Conservation (phyloP, 2,113 vertebrate species). For the Proteles cristata region DNA sequence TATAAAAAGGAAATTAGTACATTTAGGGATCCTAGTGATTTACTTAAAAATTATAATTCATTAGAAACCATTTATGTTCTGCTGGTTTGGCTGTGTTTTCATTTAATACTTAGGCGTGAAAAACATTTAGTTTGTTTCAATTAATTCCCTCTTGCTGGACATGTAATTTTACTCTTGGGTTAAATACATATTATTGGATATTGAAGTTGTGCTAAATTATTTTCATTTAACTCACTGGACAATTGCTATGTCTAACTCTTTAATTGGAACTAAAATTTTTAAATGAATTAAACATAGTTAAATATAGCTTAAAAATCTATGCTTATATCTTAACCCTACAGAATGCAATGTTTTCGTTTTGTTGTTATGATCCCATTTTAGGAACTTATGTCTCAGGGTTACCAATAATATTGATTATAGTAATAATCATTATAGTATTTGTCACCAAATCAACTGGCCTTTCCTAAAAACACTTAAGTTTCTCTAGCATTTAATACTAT, state of each 20-base stretch:
- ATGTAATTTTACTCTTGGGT: constrained; percentile 53
- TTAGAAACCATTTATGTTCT: constrained; percentile 48
- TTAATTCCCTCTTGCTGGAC: constrained; percentile 47
- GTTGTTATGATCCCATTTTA: constrained; percentile 9
- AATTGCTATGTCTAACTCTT: not conserved
- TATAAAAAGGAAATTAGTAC: not conserved
- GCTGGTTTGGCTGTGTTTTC: constrained; percentile 12
- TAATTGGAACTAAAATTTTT: constrained; percentile 42
- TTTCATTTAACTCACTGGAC: constrained; percentile 33
- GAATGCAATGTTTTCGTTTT: not conserved
- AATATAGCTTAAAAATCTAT: not conserved
- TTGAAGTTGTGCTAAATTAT: constrained; percentile 56
- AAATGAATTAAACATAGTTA: constrained; percentile 26
- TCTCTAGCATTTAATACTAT: not conserved
- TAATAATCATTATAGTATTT: not conserved
- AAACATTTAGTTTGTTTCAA: constrained; percentile 43
- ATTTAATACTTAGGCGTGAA: constrained; percentile 55
- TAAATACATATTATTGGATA: constrained; percentile 16
- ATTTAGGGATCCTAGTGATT: not conserved
- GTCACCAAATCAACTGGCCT: not conserved
- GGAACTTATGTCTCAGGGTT: not conserved
- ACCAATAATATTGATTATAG: not conserved
- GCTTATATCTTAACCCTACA: not conserved
- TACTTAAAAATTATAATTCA: constrained; percentile 30
- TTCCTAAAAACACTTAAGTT: not conserved